Evolutionary conservation across 2,888 invertebrate genomes (phyloP), one percentile per base, ranked within the genome.

Genomic region (Fragum sueziense): DNA sequence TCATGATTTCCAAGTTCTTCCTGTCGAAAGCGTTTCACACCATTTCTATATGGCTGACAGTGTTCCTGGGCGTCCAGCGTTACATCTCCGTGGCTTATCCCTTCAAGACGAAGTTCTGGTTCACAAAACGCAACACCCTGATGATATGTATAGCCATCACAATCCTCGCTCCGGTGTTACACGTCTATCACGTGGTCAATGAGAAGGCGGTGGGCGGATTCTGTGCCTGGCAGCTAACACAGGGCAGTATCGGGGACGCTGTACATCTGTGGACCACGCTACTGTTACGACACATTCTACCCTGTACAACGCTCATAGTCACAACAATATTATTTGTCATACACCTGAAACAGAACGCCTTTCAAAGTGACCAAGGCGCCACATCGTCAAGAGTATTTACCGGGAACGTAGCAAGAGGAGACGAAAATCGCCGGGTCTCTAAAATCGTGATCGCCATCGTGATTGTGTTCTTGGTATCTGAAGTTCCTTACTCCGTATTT

Each of bases 41-140:
- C 1, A 67, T 79, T 17, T 87, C 87, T 1, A 84, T 83, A 34
- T 87, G 80, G 80, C 74, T 85, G 33, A 87, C 85, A 25, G 47
- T 80, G 14, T 71, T 79, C 27, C 80, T 87, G 6, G 85, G 80
- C 0, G 52, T 84, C 25, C 87, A 85, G 27, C 67, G 84, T 1
- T 85, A 70, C 33, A 34, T 74, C 7, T 74, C 69, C 6, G 77
- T 79, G 0, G 34, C 59, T 6, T 61, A 34, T 33, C 82, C 82
- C 7, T 74, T 79, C 22, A 59, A 51, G 52, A 41, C 79, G 11
- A 57, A 71, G 27, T 34, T 27, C 20, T 31, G 54, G 59, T 71
- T 75, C 61, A 75, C 68, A 20, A n/a, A 25, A 0, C 7, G 29
- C 22, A 75, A 27, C 31, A 52, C 61, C 9, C 34, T 67, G 7